These are phyloP conservation scores for Dryadula phaetusa DNA, from an alignment of 2,888 invertebrate genomes.

Conservation along the genomic window DNA sequence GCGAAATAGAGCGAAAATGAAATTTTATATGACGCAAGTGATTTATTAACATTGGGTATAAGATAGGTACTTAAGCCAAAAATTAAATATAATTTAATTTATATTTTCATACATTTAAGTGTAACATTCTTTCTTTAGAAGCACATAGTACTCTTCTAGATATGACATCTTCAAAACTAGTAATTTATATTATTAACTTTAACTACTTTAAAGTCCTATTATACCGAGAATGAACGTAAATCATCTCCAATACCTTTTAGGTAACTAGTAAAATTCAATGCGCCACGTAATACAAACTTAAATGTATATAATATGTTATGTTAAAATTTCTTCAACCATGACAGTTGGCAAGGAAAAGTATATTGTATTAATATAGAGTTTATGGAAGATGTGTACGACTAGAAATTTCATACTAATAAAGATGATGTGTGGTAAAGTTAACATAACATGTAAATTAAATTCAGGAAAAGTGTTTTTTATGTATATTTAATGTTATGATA, in stretches of 20 bases:
- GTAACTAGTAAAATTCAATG: not conserved
- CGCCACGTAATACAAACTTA: not conserved
- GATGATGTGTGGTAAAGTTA: no score
- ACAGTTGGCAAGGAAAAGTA: no score
- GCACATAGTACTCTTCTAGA: not conserved
- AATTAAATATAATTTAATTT: no score
- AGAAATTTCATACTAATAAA: no score
- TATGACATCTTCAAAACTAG: not conserved
- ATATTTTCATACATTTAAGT: not conserved
- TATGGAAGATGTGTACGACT: no score
- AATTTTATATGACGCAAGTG: not conserved
- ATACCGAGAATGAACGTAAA: not conserved
- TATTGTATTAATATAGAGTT: no score
- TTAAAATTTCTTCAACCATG: no score
- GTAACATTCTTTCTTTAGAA: not conserved
- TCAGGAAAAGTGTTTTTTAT: no score
- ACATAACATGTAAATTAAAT: no score
- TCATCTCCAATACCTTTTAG: constrained; percentile 10
- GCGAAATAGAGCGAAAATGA: not conserved
- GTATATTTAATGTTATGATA: no score
- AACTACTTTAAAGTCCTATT: not conserved
- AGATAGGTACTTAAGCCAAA: not conserved
- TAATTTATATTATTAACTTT: no score
- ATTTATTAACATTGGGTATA: not conserved
- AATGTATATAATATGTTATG: no score